phyloP scores from a whole-genome alignment of 2,797 vertebrate genomes.

The Melanotaenia nigrans region DNA sequence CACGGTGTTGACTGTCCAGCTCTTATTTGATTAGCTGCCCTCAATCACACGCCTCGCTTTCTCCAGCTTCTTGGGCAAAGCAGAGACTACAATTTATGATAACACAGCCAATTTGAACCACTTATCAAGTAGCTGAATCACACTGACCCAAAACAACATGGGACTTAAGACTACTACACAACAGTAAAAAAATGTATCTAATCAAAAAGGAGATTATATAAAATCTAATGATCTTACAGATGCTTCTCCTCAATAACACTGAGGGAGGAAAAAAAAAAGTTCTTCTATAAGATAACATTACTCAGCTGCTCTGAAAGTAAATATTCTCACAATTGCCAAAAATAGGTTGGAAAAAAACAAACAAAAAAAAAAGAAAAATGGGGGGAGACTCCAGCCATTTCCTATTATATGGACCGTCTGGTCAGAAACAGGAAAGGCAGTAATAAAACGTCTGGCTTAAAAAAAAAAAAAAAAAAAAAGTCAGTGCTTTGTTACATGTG shows the following conservation, averaged over 20 bases:
- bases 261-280: background rate
- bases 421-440: slow-evolving; percentile 78
- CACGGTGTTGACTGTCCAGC: background rate
- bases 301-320: slow-evolving; percentile 35
- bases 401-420: slow-evolving; percentile 75
- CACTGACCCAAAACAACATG: background rate
- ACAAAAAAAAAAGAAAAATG: slow-evolving; percentile 10
- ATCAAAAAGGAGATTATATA: background rate
- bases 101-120: background rate
- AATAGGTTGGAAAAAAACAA: slow-evolving; percentile 40
- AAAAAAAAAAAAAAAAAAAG: slow-evolving; percentile 50
- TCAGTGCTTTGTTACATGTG: slow-evolving; percentile 38
- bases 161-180: background rate
- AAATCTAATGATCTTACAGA: slow-evolving; percentile 6
- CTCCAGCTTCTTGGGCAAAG: slow-evolving; percentile 23
- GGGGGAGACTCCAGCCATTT: slow-evolving; percentile 62
- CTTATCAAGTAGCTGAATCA: background rate
- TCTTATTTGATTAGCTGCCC: slow-evolving; percentile 41
- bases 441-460: slow-evolving; percentile 74
- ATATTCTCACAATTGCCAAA: slow-evolving; percentile 67
- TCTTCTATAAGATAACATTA: slow-evolving; percentile 17
- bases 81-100: background rate
- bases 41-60: slow-evolving; percentile 20
- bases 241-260: background rate
- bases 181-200: background rate